These are phyloP conservation scores for Arizona elegans DNA, from an alignment of 2,113 vertebrate species.

Conservation along the genomic window DNA sequence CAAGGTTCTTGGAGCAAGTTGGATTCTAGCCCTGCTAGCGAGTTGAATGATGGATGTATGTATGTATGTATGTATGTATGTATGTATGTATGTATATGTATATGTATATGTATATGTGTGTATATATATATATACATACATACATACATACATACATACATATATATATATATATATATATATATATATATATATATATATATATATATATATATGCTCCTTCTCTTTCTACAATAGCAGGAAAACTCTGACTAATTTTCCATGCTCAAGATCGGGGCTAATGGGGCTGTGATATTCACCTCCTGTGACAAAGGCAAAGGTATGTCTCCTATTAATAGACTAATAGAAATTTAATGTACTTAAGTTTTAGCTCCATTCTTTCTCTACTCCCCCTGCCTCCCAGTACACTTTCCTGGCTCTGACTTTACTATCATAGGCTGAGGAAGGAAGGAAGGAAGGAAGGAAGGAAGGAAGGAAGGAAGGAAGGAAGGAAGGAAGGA, in stretches of 20 bases:
- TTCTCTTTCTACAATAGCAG: background rate
- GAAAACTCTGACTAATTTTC: background rate
- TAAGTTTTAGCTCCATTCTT: background rate
- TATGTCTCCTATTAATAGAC: conserved; percentile 21
- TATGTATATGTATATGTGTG: too few species aligned
- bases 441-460: background rate
- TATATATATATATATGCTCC: background rate
- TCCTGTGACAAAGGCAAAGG: background rate
- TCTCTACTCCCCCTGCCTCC: accelerated
- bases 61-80: too few species aligned
- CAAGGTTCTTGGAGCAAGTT: background rate
- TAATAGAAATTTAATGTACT: background rate
- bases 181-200: too few species aligned
- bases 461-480: background rate
- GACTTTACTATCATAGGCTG: background rate
- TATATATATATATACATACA: too few species aligned
- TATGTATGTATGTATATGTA: too few species aligned
- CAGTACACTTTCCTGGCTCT: background rate
- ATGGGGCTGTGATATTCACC: background rate
- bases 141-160: too few species aligned
- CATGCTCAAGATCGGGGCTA: background rate
- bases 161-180: too few species aligned
- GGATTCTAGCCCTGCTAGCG: background rate
- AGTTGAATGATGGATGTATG: background rate
- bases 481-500: background rate